Evolutionary conservation across 2,113 vertebrate species (phyloP).

Genomic region (Labeo catla): DNA sequence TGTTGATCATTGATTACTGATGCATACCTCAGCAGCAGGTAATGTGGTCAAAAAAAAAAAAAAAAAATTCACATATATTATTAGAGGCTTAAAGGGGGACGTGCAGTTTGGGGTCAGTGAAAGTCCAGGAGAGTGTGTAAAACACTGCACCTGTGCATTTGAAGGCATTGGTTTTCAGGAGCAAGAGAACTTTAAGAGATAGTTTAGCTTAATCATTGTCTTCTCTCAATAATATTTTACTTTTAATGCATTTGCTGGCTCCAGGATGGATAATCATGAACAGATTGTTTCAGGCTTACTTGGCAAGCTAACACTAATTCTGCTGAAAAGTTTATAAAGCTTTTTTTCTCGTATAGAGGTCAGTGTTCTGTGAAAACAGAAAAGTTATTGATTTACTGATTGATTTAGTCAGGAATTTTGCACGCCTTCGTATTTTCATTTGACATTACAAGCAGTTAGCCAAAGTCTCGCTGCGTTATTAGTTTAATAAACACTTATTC

Average conservation of each 20-base stretch:
- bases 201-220: neutral
- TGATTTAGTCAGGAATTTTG: neutral
- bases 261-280: slow-evolving; percentile 15
- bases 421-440: neutral
- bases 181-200: neutral
- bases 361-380: neutral
- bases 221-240: neutral
- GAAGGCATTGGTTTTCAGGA: neutral
- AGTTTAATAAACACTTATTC: neutral
- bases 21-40: neutral
- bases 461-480: neutral
- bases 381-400: slow-evolving; percentile 22
- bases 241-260: neutral
- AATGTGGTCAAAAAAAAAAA: no score
- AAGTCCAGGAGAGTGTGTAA: neutral
- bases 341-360: neutral
- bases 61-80: neutral
- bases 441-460: neutral
- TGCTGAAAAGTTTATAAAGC: neutral
- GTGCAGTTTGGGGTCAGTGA: slow-evolving; percentile 20
- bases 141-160: neutral
- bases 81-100: neutral
- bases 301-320: slow-evolving; percentile 3
- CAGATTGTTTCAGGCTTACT: neutral
- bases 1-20: neutral